These are phyloP conservation scores for Lonchura striata DNA, from an alignment of 2,113 vertebrate species.

Conservation along the genomic window DNA sequence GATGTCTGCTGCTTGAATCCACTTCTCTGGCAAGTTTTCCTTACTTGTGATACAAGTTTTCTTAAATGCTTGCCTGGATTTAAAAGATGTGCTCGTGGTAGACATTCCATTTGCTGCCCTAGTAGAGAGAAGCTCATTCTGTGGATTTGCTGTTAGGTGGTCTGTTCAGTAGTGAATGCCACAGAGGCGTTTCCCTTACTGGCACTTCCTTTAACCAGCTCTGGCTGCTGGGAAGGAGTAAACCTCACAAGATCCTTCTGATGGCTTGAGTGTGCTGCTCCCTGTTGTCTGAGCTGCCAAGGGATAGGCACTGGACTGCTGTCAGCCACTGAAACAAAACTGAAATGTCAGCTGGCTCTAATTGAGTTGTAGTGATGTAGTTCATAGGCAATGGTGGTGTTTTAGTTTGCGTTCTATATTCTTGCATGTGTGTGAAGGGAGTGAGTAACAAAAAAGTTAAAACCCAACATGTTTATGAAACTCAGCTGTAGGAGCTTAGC, in stretches of 20 bases:
- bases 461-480: neutral
- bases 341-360: neutral
- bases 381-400: neutral
- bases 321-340: neutral
- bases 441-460: neutral
- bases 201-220: constrained; percentile 19
- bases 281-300: neutral
- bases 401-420: neutral
- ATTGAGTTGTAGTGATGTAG: neutral
- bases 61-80: neutral
- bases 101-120: neutral
- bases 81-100: neutral
- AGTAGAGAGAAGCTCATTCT: neutral
- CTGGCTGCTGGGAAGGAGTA: neutral
- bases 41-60: neutral
- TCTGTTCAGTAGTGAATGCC: neutral
- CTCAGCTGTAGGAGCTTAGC: neutral
- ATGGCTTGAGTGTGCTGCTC: constrained; percentile 17
- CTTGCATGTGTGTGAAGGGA: neutral
- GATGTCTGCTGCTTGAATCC: neutral
- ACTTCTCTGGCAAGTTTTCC: neutral
- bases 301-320: neutral
- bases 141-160: constrained; percentile 18
- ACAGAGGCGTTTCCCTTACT: neutral
- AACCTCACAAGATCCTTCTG: neutral